phyloP scores from a whole-genome alignment of 2,888 invertebrate species.

The Chrysolina americana region DNA sequence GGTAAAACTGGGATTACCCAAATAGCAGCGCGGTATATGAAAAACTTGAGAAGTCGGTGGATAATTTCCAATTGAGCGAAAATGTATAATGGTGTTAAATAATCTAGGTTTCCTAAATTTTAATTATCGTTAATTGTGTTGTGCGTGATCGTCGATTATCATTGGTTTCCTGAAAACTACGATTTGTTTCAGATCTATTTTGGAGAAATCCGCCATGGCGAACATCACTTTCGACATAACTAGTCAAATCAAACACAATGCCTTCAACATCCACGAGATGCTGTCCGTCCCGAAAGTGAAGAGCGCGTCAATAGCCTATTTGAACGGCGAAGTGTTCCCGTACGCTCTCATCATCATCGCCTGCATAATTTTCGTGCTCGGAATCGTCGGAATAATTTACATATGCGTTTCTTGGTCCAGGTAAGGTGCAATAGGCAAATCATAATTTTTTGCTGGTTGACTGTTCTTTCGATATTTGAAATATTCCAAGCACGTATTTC shows the following conservation, averaged over 20 bases:
- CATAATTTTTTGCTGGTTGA: too few relatives aligned
- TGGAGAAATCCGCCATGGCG: conserved; percentile 76
- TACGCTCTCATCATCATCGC: conserved; percentile 92
- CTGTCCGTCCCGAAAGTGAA: conserved; percentile 69
- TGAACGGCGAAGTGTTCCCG: conserved; percentile 81
- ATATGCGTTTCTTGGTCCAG: conserved; percentile 95
- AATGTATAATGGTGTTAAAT: too few relatives aligned
- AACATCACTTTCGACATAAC: conserved; percentile 81
- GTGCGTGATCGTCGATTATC: too few relatives aligned
- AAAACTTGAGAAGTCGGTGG: too few relatives aligned
- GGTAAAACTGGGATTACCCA: too few relatives aligned
- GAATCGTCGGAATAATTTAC: conserved; percentile 90
- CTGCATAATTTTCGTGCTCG: conserved; percentile 89
- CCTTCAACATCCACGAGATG: conserved; percentile 78
- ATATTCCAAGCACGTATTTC: too few relatives aligned
- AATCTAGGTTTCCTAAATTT: too few relatives aligned
- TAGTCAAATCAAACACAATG: conserved; percentile 78
- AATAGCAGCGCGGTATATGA: too few relatives aligned
- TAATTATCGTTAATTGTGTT: too few relatives aligned
- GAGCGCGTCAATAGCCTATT: conserved; percentile 67
- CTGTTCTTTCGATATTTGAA: too few relatives aligned
- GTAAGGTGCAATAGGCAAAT: conserved; percentile 69
- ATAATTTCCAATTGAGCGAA: too few relatives aligned
- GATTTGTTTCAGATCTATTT: conserved; percentile 70
- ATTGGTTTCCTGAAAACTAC: too few relatives aligned